phyloP scores from a whole-genome alignment of 2,113 vertebrate genomes.

The Psilopsiagon aymara region DNA sequence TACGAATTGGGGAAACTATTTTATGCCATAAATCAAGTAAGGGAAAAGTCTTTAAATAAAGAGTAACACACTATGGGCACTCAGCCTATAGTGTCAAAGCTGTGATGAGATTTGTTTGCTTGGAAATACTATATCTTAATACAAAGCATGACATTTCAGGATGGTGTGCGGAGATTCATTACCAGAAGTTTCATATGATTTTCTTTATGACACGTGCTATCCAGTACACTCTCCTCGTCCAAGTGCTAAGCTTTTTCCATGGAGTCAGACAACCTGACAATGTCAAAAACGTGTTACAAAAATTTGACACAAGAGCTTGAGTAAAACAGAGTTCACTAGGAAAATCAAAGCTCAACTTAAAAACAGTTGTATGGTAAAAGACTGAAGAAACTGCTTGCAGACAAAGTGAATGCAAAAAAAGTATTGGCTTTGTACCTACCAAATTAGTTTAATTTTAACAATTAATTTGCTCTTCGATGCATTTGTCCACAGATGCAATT shows the following conservation, averaged over 20 bases:
- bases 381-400: neutral
- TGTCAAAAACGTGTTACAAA: neutral
- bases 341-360: neutral
- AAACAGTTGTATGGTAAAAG: neutral
- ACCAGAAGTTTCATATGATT: neutral
- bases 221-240: neutral
- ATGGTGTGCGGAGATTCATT: neutral
- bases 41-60: neutral
- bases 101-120: neutral
- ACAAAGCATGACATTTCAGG: neutral
- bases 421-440: neutral
- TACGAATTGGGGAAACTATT: neutral
- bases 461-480: neutral
- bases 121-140: neutral
- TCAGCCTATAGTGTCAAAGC: neutral
- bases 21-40: neutral
- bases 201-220: neutral
- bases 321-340: neutral
- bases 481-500: neutral
- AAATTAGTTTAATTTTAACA: neutral
- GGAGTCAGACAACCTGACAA: neutral
- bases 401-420: neutral
- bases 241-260: neutral
- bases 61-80: neutral
- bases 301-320: neutral